Evolutionary conservation across 2,888 invertebrate species (phyloP), one percentile per base, ranked within the genome.

Genomic region (Ophion ellenae): DNA sequence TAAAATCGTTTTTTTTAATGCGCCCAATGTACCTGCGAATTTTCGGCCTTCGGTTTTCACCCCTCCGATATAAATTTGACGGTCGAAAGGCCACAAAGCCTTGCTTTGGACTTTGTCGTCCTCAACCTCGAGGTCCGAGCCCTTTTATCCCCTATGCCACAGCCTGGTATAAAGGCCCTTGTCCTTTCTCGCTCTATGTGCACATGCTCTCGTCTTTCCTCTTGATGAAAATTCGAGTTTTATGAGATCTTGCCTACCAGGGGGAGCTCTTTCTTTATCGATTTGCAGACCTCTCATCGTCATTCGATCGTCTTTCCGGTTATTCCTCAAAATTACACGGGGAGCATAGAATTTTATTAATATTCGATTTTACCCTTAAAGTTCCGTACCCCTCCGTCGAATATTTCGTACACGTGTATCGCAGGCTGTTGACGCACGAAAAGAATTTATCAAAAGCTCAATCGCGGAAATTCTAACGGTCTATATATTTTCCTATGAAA

Each of bases 371-470:
- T 17, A 17, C 53, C 5, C 53, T 17, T 17, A 53, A 5, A 53
- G 53, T 53, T 53, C 5, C 14, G 5, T 53, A 53, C 14, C 14
- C 59, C 17, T 63, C 59, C 63, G 47, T 64, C 40, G 40, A 40
- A 59, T 70, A 78, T 78, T 78, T 61, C 11, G 45, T 36, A 59
- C 70, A 81, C 71, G 71, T 77, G 71, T 53, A 40, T 9, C 61
- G 32, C 67, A 40, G 71, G 71, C n/a, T 45, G 28, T 77, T 77
- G 63, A 76, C 36, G 66, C 71, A 77, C 40, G 11, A 71, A 80
- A 28, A 11, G 2, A 32, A 45, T 24, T 24, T 45, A 45, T 7
- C 0, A 6, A 47, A 63, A 64, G 32, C 24, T 66, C 32, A 36
- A 66, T 32, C 32, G 5, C 24, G 66, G 10, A 32, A 24, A 36